Base-by-base conservation (phyloP, 1,140 invertebrate species). In the Trichonephila inaurata region DNA sequence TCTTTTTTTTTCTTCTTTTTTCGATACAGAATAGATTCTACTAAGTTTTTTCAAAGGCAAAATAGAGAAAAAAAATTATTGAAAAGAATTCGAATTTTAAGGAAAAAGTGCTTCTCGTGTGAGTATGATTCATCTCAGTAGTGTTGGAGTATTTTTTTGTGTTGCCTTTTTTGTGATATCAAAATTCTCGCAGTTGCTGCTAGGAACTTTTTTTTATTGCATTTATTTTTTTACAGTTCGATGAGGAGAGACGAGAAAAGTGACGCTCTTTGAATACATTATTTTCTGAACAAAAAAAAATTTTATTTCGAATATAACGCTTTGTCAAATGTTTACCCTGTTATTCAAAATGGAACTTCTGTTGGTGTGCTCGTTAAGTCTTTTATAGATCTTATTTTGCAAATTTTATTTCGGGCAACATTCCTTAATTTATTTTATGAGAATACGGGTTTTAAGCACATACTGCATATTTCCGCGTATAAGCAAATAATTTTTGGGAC, bases 261-360 rank as follows among this genome's bases (percentile, higher is more conserved):
- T 72, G 18, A 62, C 66, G 21, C 40, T 58, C 66, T 72, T 58
- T 72, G 62, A 72, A 89, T 72, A 51, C 62, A 89, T 89, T 89
- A 72, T 72, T 64, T 18, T 72, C 33, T 72, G 33, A 12, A 33
- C 8, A 61, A 24, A 28, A 64, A 88, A 72, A 72, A 89, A 72
- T 51, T 89, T 77, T 66, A 72, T 89, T 89, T 72, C 21, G 51
- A 89, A 58, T 89, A 1, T 28, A 89, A 89, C 88, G 44, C 44
- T 89, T 89, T 64, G 64, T 89, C 72, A 89, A 89, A 89, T 89
- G 77, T 89, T 89, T 89, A 89, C 88, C n/a, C 18, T 72, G 88
- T 64, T 51, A 72, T 89, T 89, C 66, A 72, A 77, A 89, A 72
- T 89, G 88, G 88, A 72, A 89, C 69, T 2, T 89, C 51, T 89